These are phyloP conservation scores for Mesembrinibis cayennensis DNA, from an alignment of 2,113 vertebrate species.

Conservation along the genomic window DNA sequence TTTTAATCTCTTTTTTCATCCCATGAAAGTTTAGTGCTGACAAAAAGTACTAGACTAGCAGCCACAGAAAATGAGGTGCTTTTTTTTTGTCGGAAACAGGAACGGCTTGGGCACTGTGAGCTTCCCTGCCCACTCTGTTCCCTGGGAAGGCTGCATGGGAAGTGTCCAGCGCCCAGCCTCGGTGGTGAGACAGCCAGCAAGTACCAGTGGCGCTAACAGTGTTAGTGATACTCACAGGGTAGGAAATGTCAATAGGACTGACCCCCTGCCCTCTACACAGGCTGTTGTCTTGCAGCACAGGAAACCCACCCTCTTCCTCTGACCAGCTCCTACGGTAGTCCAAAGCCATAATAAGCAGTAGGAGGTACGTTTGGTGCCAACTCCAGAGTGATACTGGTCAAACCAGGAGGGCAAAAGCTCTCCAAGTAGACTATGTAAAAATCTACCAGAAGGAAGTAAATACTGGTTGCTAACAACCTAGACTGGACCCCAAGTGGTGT, in stretches of 20 bases:
- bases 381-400: neutral
- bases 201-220: neutral
- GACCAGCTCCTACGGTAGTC: neutral
- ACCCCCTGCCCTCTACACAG: neutral
- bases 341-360: neutral
- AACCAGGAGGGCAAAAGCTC: neutral
- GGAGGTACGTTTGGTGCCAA: neutral
- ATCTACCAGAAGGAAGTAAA: neutral
- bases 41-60: neutral
- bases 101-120: neutral
- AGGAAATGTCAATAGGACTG: neutral
- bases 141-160: neutral
- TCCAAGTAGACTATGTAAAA: neutral
- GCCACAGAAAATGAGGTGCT: neutral
- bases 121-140: neutral
- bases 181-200: neutral
- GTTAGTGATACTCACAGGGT: neutral
- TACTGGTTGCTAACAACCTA: neutral
- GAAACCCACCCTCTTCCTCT: neutral
- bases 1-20: constrained; percentile 29
- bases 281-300: neutral
- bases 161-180: neutral
- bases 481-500: neutral
- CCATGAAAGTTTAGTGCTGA: neutral
- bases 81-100: neutral